Evolutionary conservation across 2,113 vertebrate genomes (phyloP).

Genomic region (Halcyon malimbica): DNA sequence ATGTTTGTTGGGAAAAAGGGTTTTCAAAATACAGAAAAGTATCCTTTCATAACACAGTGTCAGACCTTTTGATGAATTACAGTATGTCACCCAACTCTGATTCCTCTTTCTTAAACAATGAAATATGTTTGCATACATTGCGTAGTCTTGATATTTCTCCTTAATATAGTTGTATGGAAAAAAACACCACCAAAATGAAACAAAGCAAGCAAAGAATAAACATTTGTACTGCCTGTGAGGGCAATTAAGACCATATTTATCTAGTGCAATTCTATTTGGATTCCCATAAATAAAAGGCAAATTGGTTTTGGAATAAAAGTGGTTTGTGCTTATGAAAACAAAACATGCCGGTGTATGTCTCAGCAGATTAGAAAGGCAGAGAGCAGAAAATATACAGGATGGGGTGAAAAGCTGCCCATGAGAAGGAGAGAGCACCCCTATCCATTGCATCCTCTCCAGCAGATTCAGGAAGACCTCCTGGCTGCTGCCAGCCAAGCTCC

Average conservation of each 20-base stretch:
- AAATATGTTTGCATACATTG: conserved; percentile 13
- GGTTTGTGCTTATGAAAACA: conserved; percentile 43
- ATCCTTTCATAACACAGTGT: conserved; percentile 7
- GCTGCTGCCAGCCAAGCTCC: not conserved
- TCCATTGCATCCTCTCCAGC: not conserved
- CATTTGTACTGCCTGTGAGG: not conserved
- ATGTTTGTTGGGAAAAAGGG: conserved; percentile 19
- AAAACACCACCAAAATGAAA: not conserved
- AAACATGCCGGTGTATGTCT: not conserved
- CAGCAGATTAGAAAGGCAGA: not conserved
- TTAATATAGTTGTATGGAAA: not conserved
- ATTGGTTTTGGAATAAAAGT: conserved; percentile 9
- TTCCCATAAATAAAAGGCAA: conserved; percentile 26
- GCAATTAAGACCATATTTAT: conserved; percentile 29
- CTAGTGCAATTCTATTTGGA: not conserved
- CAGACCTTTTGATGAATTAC: conserved; percentile 41
- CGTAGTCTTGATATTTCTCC: conserved; percentile 19
- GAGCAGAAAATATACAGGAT: not conserved
- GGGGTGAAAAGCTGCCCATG: not conserved
- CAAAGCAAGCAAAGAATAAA: conserved; percentile 2
- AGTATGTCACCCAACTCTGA: not conserved
- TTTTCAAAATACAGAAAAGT: conserved; percentile 20
- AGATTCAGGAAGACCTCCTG: not conserved
- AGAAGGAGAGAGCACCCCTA: not conserved
- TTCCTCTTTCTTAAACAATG: conserved; percentile 5